phyloP scores from a whole-genome alignment of 2,113 vertebrate species.

The Saimiri boliviensis region DNA sequence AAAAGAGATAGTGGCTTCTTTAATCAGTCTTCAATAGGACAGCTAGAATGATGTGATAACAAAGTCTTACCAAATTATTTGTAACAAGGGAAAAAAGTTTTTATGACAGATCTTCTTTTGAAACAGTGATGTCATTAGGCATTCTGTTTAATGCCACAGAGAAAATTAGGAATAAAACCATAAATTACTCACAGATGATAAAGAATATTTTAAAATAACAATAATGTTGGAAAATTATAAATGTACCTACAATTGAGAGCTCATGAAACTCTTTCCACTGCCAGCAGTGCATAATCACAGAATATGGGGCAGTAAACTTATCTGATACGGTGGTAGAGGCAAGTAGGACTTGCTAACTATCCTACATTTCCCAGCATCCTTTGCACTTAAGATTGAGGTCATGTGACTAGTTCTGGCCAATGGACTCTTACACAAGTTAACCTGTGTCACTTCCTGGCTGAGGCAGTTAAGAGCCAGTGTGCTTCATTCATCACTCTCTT shows the following conservation, averaged over 20 bases:
- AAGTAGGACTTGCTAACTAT: neutral
- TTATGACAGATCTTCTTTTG: neutral
- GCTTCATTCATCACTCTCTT: neutral
- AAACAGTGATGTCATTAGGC: neutral
- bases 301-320: neutral
- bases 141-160: neutral
- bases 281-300: neutral
- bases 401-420: neutral
- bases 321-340: neutral
- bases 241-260: neutral
- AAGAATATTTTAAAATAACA: neutral
- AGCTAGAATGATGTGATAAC: neutral
- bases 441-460: neutral
- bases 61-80: conserved; percentile 21
- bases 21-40: conserved; percentile 29
- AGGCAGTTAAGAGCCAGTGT: neutral
- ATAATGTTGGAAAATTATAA: neutral
- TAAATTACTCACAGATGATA: conserved; percentile 6
- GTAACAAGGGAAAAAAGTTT: neutral
- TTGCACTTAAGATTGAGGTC: neutral
- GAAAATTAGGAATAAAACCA: conserved; percentile 39
- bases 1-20: neutral
- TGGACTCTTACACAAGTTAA: neutral
- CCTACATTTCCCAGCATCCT: neutral
- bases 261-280: neutral